Evolutionary conservation across 2,113 vertebrate species (phyloP).

Genomic region (Mungos mungo): DNA sequence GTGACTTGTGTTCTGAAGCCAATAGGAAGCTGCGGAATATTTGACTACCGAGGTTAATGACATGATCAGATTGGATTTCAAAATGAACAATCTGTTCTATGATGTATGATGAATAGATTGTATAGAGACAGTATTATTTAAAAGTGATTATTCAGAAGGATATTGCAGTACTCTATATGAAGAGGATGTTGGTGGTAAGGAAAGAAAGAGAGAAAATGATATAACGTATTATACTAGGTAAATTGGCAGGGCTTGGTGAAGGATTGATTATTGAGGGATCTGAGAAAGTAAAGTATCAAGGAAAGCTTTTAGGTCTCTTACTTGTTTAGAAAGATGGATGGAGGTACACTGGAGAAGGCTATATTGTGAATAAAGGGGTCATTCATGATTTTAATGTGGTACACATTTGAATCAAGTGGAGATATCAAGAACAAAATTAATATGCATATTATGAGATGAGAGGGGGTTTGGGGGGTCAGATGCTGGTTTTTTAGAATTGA

Average conservation of each 20-base stretch:
- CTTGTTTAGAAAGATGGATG: not conserved
- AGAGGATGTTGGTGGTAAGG: not conserved
- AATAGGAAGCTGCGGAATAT: not conserved
- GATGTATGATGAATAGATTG: not conserved
- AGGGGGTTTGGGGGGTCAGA: not conserved
- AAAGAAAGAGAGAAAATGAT: not conserved
- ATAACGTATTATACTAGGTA: not conserved
- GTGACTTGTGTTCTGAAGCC: not conserved
- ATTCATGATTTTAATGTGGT: not conserved
- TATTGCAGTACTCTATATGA: not conserved
- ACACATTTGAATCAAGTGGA: not conserved
- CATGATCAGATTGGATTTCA: not conserved
- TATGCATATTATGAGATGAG: not conserved
- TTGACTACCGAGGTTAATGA: not conserved
- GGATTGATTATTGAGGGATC: not conserved
- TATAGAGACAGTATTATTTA: not conserved
- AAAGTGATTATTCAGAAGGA: not conserved
- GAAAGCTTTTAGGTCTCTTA: not conserved
- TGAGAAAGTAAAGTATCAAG: not conserved
- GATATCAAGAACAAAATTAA: not conserved
- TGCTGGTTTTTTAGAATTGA: not conserved
- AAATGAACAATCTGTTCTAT: not conserved
- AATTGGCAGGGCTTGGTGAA: not conserved
- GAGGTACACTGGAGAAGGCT: not conserved
- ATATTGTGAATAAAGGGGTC: not conserved